Base-by-base conservation (phyloP, 2,797 vertebrate species). In the Hapalemur alaotrensis region DNA sequence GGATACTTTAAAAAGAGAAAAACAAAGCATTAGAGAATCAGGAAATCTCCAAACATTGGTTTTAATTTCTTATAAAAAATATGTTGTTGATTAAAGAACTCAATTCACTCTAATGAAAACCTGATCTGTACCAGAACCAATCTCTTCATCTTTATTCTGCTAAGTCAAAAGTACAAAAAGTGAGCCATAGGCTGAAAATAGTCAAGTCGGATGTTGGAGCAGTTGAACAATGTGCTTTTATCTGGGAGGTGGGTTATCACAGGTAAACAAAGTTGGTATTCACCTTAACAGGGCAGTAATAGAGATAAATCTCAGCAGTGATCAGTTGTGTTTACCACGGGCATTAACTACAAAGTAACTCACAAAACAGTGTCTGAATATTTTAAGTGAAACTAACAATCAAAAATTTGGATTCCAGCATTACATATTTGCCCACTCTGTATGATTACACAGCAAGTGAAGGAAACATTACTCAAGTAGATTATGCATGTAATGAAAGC, bases 21-120 rank as follows among this genome's bases (percentile, higher is more conserved):
- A 76, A 25, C 13, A 94, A 95, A 89, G 75, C 73, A 96, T 57
- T 20, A 7, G 54, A 9, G 98, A 92, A 96, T 1, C 15, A 95
- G 80, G 63, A 95, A 96, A 82, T 46, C 82, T 59, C 63, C 0
- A 0, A 91, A 92, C 94, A 83, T 35, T 84, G 70, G 93, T 81
- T 97, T 93, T 79, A 97, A 97, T 97, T 97, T 97, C 86, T 96
- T 86, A 41, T 89, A 90, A 91, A 87, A 54, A 82, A 22, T 73
- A 87, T 92, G 14, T 96, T 97, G 75, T 82, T 89, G 95, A 78
- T 87, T 89, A 0, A 8, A 92, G 65, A 94, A 65, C n/a, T 70
- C 78, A 73, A 13, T 46, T 88, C 57, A 80, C 15, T 61, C 30
- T 95, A 88, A 65, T 86, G 80, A 97, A 82, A 92, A 96, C 15